Evolutionary conservation across 2,113 vertebrate genomes (phyloP).

Genomic region (Albula glossodonta): DNA sequence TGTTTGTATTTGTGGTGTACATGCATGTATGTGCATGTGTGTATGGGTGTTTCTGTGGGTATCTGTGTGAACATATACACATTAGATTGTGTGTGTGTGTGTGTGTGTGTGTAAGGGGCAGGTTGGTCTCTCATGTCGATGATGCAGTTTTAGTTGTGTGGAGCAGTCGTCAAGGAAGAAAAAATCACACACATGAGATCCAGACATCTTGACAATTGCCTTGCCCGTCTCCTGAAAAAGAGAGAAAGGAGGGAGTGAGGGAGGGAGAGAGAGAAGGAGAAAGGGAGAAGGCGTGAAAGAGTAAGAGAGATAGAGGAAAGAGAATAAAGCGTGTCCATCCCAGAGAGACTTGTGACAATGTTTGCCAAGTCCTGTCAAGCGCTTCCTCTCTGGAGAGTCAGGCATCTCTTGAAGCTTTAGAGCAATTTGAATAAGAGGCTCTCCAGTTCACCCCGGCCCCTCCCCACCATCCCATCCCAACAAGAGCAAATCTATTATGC

Average conservation of each 20-base stretch:
- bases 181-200: background rate
- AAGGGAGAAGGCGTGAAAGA: background rate
- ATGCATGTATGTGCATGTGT: background rate
- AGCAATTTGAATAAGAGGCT: constrained; percentile 79
- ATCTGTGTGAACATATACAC: no score
- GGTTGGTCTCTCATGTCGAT: background rate
- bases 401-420: constrained; percentile 76
- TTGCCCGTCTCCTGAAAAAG: background rate
- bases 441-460: constrained; percentile 75
- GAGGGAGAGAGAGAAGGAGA: background rate
- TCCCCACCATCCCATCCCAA: constrained; percentile 51
- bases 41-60: no score
- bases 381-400: constrained; percentile 75
- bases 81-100: no score
- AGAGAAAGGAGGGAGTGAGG: background rate
- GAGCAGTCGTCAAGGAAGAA: background rate
- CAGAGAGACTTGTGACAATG: constrained; percentile 56
- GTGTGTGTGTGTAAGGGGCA: background rate
- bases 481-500: constrained; percentile 83
- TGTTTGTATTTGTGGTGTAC: background rate
- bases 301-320: background rate
- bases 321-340: constrained; percentile 39
- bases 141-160: background rate
- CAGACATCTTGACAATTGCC: background rate
- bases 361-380: constrained; percentile 73